Conservation (phyloP, 2,797 vertebrate genomes). For the Danio tinwini region DNA sequence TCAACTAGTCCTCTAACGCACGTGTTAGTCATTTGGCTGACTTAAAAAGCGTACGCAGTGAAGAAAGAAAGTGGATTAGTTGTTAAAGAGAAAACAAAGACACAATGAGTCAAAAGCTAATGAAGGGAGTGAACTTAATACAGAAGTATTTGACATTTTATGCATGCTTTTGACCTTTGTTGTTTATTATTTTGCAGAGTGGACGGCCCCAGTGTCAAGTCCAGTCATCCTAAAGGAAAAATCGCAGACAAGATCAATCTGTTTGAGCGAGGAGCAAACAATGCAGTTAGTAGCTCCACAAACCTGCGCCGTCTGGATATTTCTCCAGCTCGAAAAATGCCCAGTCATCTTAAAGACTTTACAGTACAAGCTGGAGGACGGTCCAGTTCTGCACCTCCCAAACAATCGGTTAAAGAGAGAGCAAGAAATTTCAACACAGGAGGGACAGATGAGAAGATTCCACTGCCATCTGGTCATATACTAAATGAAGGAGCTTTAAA, state of each 20-base stretch:
- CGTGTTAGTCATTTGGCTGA: too few relatives aligned
- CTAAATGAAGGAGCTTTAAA: conserved; percentile 64
- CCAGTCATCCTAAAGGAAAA: not conserved
- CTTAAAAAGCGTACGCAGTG: too few relatives aligned
- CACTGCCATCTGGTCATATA: not conserved
- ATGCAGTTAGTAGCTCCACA: conserved; percentile 63
- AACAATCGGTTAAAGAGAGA: conserved; percentile 66
- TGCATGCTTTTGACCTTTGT: not conserved
- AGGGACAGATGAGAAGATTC: conserved; percentile 5
- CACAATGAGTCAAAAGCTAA: not conserved
- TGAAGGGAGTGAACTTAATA: not conserved
- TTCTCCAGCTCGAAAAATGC: conserved; percentile 75
- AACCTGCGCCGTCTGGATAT: conserved; percentile 73
- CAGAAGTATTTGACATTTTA: not conserved
- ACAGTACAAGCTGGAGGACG: conserved; percentile 58
- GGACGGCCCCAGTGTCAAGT: not conserved
- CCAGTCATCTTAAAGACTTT: conserved; percentile 76
- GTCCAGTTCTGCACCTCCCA: conserved; percentile 57
- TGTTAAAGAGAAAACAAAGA: not conserved
- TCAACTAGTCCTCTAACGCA: too few relatives aligned
- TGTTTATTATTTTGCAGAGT: conserved; percentile 2
- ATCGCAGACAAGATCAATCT: conserved; percentile 89
- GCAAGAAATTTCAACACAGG: conserved; percentile 56
- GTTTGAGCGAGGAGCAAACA: conserved; percentile 82
- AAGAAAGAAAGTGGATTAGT: not conserved